phyloP scores from a whole-genome alignment of 2,113 vertebrate species.

The Stigmatopora argus region DNA sequence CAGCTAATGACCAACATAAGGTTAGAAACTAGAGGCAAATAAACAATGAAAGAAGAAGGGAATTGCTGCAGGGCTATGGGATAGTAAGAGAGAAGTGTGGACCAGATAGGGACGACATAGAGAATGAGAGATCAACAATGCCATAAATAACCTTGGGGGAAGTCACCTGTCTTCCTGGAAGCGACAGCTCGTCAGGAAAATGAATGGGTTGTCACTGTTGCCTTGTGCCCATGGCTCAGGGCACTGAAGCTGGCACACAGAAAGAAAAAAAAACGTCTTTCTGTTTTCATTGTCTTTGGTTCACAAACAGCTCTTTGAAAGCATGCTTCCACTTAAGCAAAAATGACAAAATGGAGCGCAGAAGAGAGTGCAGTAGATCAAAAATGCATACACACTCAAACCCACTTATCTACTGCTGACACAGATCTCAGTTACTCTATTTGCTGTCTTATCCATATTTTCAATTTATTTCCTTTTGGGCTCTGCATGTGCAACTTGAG shows the following conservation, averaged over 20 bases:
- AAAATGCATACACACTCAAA: slow-evolving; percentile 10
- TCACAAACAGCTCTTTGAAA: slow-evolving; percentile 48
- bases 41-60: slow-evolving; percentile 32
- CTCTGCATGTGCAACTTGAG: slow-evolving; percentile 50
- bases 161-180: slow-evolving; percentile 80
- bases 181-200: slow-evolving; percentile 93
- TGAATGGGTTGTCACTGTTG: slow-evolving; percentile 93
- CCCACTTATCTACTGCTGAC: slow-evolving; percentile 11
- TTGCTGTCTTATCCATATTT: slow-evolving; percentile 10
- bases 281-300: slow-evolving; percentile 34
- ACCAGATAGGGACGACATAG: slow-evolving; percentile 22
- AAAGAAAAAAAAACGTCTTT: slow-evolving; percentile 24
- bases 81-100: slow-evolving; percentile 8
- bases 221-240: slow-evolving; percentile 81
- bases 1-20: slow-evolving; percentile 31
- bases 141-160: slow-evolving; percentile 79
- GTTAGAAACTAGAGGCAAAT: slow-evolving; percentile 17
- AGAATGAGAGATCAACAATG: slow-evolving; percentile 75
- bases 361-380: slow-evolving; percentile 9
- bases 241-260: slow-evolving; percentile 87
- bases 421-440: slow-evolving; percentile 28
- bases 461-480: slow-evolving; percentile 30
- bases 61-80: slow-evolving; percentile 19
- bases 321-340: slow-evolving; percentile 50
- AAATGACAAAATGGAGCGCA: slow-evolving; percentile 26